Base-by-base conservation (phyloP, 2,888 invertebrate genomes). In the Mellilla xanthometata region DNA sequence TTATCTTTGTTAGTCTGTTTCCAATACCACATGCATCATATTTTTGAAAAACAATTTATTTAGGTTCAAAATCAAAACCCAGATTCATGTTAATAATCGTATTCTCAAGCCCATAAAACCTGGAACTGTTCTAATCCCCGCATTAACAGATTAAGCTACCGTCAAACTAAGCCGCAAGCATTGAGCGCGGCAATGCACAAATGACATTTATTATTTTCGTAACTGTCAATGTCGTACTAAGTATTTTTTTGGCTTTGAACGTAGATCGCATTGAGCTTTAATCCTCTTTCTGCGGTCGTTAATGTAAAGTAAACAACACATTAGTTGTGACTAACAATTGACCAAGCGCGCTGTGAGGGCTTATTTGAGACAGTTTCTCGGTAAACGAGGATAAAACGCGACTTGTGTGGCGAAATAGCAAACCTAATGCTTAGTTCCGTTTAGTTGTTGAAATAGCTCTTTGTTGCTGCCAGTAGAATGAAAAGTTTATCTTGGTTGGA, bases 231-330 rank as follows among this genome's bases (percentile, higher is more conserved):
- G n/a, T 9, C 24, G 8, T n/a, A 7, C 9, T 12, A n/a, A n/a
- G n/a, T n/a, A 2, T 26, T 34, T 33, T 38, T 34, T 39, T 10
- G 28, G 34, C 31, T 42, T 45, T 15, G 15, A 40, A 45, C 39
- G 35, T 23, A 29, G 41, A 42, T 13, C 13, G 33, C 30, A 42
- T 46, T 44, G 39, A 38, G 43, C 33, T 30, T 39, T 44, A 52
- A 49, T 38, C 48, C 47, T 40, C 35, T 36, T 48, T 22, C 41
- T 49, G 46, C 39, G 42, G 58, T 57, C 64, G 61, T 70, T 81
- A 81, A 83, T 80, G 72, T 75, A 73, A 73, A 65, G 79, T 81
- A 85, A 84, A 83, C 83, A 84, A 69, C 69, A 72, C 80, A 78
- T 81, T 81, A 79, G 75, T 59, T 60, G 72, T 53, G 65, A 64